Evolutionary conservation across 2,797 vertebrate genomes (phyloP).

Genomic region (Streptopelia turtur): DNA sequence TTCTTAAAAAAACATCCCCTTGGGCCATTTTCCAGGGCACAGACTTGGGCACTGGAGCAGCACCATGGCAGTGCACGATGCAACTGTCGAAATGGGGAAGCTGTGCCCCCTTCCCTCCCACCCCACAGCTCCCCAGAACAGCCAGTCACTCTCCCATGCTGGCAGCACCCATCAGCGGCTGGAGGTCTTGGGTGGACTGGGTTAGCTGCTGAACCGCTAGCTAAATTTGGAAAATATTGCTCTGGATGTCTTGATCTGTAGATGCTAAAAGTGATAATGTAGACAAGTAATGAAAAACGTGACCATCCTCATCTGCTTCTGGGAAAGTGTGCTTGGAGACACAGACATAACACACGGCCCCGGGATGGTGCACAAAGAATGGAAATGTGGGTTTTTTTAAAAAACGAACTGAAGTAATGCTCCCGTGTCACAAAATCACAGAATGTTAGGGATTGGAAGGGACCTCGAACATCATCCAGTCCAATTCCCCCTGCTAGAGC

Average conservation of each 20-base stretch:
- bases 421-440: not conserved
- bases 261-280: too few relatives aligned
- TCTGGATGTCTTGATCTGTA: fast-evolving
- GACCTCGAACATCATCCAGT: too few relatives aligned
- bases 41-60: fast-evolving
- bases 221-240: not conserved
- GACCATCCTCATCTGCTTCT: too few relatives aligned
- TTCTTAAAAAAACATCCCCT: not conserved
- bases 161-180: fast-evolving
- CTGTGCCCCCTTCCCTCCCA: not conserved
- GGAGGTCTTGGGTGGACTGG: too few relatives aligned
- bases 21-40: not conserved
- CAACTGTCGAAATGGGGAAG: fast-evolving
- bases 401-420: fast-evolving
- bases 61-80: fast-evolving
- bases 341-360: fast-evolving
- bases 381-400: fast-evolving
- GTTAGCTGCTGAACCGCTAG: not conserved
- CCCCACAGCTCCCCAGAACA: not conserved
- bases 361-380: fast-evolving
- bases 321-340: fast-evolving
- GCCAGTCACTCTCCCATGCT: not conserved
- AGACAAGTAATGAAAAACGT: not conserved
- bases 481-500: too few relatives aligned
- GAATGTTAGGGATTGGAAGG: too few relatives aligned